Base-by-base conservation (phyloP, 2,888 invertebrate genomes). In the Lithophane ornitopus region DNA sequence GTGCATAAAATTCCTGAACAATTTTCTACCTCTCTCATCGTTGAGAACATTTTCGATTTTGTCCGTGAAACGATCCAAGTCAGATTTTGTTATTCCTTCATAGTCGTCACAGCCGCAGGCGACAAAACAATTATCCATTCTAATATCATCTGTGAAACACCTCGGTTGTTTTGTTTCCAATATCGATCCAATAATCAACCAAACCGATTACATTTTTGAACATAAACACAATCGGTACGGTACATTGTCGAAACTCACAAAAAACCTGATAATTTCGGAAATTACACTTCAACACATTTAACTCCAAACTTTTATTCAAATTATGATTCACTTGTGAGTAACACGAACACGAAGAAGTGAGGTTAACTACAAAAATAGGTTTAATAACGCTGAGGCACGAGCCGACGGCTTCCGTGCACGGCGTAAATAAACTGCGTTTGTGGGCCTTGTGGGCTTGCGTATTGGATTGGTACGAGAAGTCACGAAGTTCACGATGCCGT, bases 41-140 rank as follows among this genome's bases (percentile, higher is more conserved):
- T 93, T 95, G 62, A 97, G 92, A 59, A 97, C 94, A 89, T 97
- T 96, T 90, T 97, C 96, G 84, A 97, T 95, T 90, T 93, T 95
- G 86, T 97, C 97, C 74, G 96, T 96, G 84, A 93, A 97, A 59
- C 96, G 94, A 87, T 97, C 97, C 84, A 96, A 94, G 87, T 97
- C 97, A 12, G 95, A 92, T 89, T 94, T 95, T 62, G 95, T 95
- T 76, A 96, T 90, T 70, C 94, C 94, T 90, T 95, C 95, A 68
- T 92, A 91, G 83, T 94, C 94, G 83, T 95, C 95, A 90, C 96
- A 96, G 88, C 96, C 94, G 91, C 96, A 97, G 69, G 94, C 94
- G 81, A 91, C 93, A 84, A 96, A 96, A 94, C 97, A 96, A 88
- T 95, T 94, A 90, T 95, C 96, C 96, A 96, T 96, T 89, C 90